A percentile compares a stretch with the other conserved stretches of the same genome.
These are phyloP conservation scores for Anoura caudifer DNA, from an alignment of 2,113 vertebrate genomes.

Conservation along the genomic window DNA sequence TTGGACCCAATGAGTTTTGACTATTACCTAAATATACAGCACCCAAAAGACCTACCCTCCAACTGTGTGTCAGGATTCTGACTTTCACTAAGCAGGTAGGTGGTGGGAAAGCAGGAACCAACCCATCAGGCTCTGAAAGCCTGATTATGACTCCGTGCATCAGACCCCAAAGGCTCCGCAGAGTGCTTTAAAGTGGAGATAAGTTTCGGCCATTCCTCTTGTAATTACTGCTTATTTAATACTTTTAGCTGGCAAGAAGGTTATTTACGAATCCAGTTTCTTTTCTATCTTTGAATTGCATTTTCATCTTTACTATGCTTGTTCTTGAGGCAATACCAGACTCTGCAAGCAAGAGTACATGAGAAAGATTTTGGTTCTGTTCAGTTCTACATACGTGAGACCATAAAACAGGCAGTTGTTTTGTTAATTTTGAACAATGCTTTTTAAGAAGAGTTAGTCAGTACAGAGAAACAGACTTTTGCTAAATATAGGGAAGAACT, in stretches of 20 bases:
- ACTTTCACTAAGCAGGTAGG: neutral
- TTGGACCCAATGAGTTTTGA: neutral
- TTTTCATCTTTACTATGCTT: slow-evolving; percentile 40
- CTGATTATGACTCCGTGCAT: neutral
- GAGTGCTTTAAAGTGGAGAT: neutral
- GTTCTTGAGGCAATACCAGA: slow-evolving; percentile 15
- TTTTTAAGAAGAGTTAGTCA: neutral
- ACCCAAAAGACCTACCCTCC: neutral
- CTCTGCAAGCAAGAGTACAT: slow-evolving; percentile 26
- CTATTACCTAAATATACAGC: neutral
- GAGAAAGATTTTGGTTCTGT: neutral
- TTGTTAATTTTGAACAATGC: slow-evolving; percentile 14
- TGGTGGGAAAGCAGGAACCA: neutral
- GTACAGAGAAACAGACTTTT: neutral
- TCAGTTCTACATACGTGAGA: neutral
- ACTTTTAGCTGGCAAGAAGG: neutral
- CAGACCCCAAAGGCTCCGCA: neutral
- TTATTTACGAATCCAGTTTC: slow-evolving; percentile 40
- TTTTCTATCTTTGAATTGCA: slow-evolving; percentile 23
- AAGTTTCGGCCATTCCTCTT: neutral
- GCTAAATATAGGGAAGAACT: slow-evolving; percentile 15
- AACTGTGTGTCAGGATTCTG: neutral
- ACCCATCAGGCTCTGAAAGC: neutral
- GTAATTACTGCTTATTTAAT: slow-evolving; percentile 6
- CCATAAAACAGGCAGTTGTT: neutral